Evolutionary conservation across 2,888 invertebrate genomes (phyloP).

Genomic region (Nycteola revayana): DNA sequence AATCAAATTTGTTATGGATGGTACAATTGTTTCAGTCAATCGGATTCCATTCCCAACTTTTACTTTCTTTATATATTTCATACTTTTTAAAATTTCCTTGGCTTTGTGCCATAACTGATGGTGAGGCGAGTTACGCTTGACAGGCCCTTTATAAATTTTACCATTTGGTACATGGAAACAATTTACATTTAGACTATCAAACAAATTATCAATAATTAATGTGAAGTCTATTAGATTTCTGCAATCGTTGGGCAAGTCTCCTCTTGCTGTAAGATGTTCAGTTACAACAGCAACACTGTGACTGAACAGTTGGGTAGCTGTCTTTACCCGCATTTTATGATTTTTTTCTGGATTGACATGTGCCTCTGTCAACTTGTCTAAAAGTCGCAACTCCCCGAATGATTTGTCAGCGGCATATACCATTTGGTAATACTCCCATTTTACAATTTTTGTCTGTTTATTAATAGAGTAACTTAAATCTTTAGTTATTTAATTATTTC

Average conservation of each 20-base stretch:
- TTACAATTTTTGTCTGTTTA: background rate
- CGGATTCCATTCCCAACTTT: constrained; percentile 3
- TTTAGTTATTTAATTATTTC: constrained; percentile 7
- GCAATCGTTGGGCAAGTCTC: constrained; percentile 6
- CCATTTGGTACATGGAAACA: constrained; percentile 2
- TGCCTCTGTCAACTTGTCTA: constrained; percentile 29
- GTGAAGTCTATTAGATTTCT: background rate
- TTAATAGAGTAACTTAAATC: constrained; percentile 6
- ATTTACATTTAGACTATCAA: constrained; percentile 5
- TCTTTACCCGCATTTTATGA: constrained; percentile 32
- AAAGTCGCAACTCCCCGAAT: constrained; percentile 18
- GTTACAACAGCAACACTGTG: constrained; percentile 31
- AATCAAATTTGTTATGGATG: constrained; percentile 5
- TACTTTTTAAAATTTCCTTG: constrained; percentile 6
- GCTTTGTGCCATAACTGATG: constrained; percentile 11
- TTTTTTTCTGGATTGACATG: constrained; percentile 27
- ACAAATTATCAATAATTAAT: constrained; percentile 7
- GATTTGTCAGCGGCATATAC: constrained; percentile 23
- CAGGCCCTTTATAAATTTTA: constrained; percentile 9
- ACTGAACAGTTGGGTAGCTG: constrained; percentile 33
- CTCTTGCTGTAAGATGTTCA: constrained; percentile 6
- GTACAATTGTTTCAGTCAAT: constrained; percentile 1
- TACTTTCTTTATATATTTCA: constrained; percentile 1
- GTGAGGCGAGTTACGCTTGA: background rate
- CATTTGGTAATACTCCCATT: constrained; percentile 15